phyloP scores from a whole-genome alignment of 2,797 vertebrate species.

The Sebastes goodei region DNA sequence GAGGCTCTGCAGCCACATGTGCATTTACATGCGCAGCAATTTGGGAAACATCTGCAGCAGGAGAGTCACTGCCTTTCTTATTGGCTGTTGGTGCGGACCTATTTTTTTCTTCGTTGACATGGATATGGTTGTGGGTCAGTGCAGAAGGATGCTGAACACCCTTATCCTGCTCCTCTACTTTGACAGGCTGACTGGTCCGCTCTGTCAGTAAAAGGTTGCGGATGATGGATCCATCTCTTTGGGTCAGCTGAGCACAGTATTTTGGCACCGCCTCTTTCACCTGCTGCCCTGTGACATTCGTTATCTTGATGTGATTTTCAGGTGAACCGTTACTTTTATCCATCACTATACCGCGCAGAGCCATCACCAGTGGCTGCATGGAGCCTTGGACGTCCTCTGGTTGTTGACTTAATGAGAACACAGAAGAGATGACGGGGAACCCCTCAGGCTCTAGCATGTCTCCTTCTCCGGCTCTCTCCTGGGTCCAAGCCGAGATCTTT shows the following conservation, averaged over 20 bases:
- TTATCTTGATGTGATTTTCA: constrained; percentile 20
- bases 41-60: neutral
- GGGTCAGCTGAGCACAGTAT: neutral
- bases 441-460: constrained; percentile 60
- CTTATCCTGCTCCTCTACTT: constrained; percentile 41
- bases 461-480: constrained; percentile 16
- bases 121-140: neutral
- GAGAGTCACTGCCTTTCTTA: neutral
- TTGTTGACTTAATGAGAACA: constrained; percentile 90
- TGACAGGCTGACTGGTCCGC: constrained; percentile 27
- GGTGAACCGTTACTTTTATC: constrained; percentile 42
- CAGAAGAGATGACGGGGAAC: constrained; percentile 93
- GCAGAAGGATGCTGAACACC: constrained; percentile 3
- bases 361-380: constrained; percentile 73
- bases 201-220: neutral
- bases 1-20: constrained; percentile 3
- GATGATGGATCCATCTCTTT: constrained; percentile 1
- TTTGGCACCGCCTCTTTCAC: neutral
- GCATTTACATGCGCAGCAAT: neutral
- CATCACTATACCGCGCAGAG: constrained; percentile 74
- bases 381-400: constrained; percentile 55
- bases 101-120: constrained; percentile 52
- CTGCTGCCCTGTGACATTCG: constrained; percentile 2
- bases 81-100: neutral
- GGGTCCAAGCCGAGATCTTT: constrained; percentile 41